Base-by-base conservation (phyloP, 2,888 invertebrate species). In the Cheilosia urbana region DNA sequence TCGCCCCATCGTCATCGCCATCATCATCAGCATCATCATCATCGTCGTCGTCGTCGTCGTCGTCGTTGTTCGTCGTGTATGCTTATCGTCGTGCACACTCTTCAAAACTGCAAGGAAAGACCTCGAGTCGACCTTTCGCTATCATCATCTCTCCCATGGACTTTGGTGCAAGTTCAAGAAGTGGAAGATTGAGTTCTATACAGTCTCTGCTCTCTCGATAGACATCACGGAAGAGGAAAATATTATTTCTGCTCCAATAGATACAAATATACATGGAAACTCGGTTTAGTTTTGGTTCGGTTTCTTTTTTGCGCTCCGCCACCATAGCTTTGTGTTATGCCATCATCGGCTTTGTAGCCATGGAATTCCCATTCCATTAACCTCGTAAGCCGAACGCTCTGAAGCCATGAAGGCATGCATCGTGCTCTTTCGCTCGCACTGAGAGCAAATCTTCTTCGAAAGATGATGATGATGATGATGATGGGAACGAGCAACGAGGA, bases 201-300 rank as follows among this genome's bases (percentile, higher is more conserved):
- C 34, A 21, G 42, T 69, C 80, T 81, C 60, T 57, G 62, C 73
- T 62, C 60, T 60, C 45, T 49, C 77, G 87, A 88, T 88, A 88
- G 77, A 87, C 79, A 88, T 88, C 87, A 88, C 87, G 87, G 87
- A 88, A 88, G 87, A 88, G 79, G 80, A 87, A 84, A 81, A 85
- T 85, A 85, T 77, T 85, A 81, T 81, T 85, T 87, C 87, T 87
- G 87, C 87, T 87, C 87, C 87, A 88, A 88, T 88, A 88, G 87
- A 82, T 85, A 76, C 80, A 71, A 60, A 80, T 76, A 60, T 63
- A 79, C 75, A 75, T 60, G 69, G 13, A 53, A 76, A 66, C 40
- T 58, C 42, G 24, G 76, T 77, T 85, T 77, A 85, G 85, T 81
- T 85, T 85, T 65, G 65, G 69, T 63, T 78, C 45, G 65, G 63